phyloP scores from a whole-genome alignment of 2,888 invertebrate genomes.

The Myopa testacea region DNA sequence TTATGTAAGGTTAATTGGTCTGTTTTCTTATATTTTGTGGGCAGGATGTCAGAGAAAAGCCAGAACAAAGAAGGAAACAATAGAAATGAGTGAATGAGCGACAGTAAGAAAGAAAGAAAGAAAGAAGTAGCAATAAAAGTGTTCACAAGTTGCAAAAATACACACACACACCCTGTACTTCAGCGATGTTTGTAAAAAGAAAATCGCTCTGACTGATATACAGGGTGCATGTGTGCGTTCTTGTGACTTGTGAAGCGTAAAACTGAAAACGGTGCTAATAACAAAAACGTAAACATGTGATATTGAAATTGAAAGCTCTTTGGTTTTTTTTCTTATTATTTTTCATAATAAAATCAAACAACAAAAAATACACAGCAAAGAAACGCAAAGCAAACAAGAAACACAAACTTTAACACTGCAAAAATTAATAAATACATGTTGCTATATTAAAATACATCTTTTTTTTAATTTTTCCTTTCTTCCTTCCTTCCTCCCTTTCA shows the following conservation, averaged over 20 bases:
- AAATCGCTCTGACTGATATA: no score
- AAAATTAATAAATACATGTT: conserved; percentile 20
- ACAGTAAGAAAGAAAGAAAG: not conserved
- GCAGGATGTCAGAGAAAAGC: no score
- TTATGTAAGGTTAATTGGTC: not conserved
- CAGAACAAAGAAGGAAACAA: no score
- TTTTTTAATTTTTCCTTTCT: not conserved
- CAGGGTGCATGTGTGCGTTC: not conserved
- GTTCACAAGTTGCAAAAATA: not conserved
- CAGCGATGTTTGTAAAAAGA: not conserved
- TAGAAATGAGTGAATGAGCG: no score
- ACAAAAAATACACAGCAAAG: conserved; percentile 45
- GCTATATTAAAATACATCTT: not conserved
- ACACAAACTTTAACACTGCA: conserved; percentile 19
- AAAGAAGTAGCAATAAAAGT: not conserved
- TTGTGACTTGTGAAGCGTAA: not conserved
- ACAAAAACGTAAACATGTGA: conserved; percentile 69
- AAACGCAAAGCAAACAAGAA: conserved; percentile 37
- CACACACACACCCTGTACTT: not conserved
- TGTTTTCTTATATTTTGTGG: not conserved
- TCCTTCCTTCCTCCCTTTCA: not conserved
- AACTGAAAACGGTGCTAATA: conserved; percentile 64
- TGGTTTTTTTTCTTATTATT: conserved; percentile 37
- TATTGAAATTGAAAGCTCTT: conserved; percentile 52
- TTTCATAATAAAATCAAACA: conserved; percentile 49